phyloP scores from a whole-genome alignment of 2,888 invertebrate genomes.

The Emmelina monodactyla region DNA sequence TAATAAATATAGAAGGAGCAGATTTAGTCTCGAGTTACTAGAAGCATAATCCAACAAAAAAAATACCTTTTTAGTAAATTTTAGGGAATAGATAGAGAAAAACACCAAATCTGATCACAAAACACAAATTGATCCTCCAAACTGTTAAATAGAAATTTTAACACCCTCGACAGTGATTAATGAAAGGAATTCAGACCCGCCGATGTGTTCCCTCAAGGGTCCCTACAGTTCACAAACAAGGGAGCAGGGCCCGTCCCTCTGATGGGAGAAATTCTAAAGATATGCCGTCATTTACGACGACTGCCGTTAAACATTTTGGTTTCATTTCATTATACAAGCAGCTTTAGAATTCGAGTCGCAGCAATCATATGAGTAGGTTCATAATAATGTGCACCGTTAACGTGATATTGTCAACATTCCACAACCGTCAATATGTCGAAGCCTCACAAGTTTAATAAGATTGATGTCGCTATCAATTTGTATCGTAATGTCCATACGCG shows the following conservation, averaged over 20 bases:
- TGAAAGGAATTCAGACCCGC: constrained; percentile 49
- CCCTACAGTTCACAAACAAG: constrained; percentile 26
- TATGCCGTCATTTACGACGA: constrained; percentile 13
- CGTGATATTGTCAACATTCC: too few relatives aligned
- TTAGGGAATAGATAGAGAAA: not conserved
- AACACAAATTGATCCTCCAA: constrained; percentile 61
- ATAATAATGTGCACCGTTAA: too few relatives aligned
- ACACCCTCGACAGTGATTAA: constrained; percentile 62
- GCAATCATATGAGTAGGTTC: too few relatives aligned
- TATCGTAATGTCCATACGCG: too few relatives aligned
- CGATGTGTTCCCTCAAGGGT: constrained; percentile 31
- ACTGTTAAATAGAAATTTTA: constrained; percentile 50
- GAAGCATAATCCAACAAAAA: constrained; percentile 5
- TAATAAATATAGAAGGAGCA: constrained; percentile 22
- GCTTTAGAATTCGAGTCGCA: too few relatives aligned
- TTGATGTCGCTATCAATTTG: too few relatives aligned
- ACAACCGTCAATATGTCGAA: too few relatives aligned
- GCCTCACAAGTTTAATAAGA: too few relatives aligned
- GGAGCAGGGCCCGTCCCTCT: constrained; percentile 19
- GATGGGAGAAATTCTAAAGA: constrained; percentile 20
- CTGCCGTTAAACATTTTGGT: too few relatives aligned
- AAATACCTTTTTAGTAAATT: not conserved
- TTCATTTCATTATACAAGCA: too few relatives aligned
- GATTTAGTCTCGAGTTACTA: constrained; percentile 5
- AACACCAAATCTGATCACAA: not conserved